Evolutionary conservation across 2,888 invertebrate genomes (phyloP), one percentile per base, ranked within the genome.

Genomic region (Steinernema hermaphroditum): DNA sequence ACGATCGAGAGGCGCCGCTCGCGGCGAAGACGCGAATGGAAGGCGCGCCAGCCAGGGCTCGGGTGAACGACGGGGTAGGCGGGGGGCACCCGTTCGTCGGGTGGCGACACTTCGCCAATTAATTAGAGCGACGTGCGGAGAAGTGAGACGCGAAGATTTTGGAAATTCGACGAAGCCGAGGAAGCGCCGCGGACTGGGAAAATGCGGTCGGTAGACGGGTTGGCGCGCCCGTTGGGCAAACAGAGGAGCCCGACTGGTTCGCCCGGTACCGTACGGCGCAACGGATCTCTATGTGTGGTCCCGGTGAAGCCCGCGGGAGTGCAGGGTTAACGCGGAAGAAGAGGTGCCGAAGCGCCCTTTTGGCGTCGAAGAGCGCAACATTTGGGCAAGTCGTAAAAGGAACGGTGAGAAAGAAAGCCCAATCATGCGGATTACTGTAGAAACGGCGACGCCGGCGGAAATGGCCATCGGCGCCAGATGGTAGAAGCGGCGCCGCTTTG

Each of bases 211-310:
- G 32, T 32, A 62, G 62, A 62, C 62, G 62, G 62, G 62, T 62
- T 62, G 62, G 62, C 62, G 62, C 62, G 29, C 62, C 54, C 62
- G 62, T 32, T 62, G 62, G 62, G 62, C 62, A 62, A 62, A 62
- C 62, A 62, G 32, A 62, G 27, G 12, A 14, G 62, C 62, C 27
- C 29, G 32, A 16, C 62, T 37, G 37, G 37, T 37, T 37, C 37
- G 6, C 37, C 37, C 37, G 37, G 6, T 37, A 37, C 37, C 37
- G 37, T 37, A 37, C 37, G 4, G 4, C 37, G n/a, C 37, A 12
- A 37, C 37, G 6, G 6, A 12, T 37, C 37, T 4, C 12, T 12
- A 4, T 37, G 37, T 4, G 37, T 37, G 37, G 37, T 37, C 37
- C 6, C 37, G 4, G 37, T 8, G 37, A 8, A 12, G 37, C 12